Percentiles rank a stretch among this genome's conserved stretches.
These are phyloP conservation scores for Hypotaenidia philippensis DNA, from an alignment of 2,797 vertebrate genomes.

Conservation along the genomic window DNA sequence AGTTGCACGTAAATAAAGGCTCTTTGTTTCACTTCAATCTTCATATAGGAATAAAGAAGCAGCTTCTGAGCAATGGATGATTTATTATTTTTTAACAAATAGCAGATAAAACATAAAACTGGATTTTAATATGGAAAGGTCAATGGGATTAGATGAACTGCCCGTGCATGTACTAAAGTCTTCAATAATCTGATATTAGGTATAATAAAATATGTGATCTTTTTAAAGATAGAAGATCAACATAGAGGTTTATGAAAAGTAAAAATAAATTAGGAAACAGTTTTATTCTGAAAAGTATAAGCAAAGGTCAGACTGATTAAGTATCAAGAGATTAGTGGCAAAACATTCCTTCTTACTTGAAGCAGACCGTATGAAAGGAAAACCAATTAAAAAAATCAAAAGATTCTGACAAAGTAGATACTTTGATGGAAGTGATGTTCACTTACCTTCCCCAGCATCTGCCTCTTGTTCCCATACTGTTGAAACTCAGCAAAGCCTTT, in stretches of 20 bases:
- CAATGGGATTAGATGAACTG: conserved; percentile 65
- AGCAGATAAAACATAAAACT: conserved; percentile 36
- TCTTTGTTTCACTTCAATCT: not conserved
- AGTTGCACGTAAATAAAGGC: not conserved
- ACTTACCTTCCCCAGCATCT: not conserved
- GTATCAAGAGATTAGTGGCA: not conserved
- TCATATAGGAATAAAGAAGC: not conserved
- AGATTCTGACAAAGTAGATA: not conserved
- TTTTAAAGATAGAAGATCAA: conserved; percentile 60
- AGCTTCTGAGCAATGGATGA: not conserved
- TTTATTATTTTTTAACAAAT: not conserved
- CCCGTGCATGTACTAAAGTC: conserved; percentile 3
- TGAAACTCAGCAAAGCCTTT: not conserved
- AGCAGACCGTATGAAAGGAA: not conserved
- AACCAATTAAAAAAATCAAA: not conserved
- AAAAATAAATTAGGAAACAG: conserved; percentile 41
- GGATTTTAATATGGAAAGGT: conserved; percentile 63
- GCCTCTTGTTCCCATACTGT: not conserved
- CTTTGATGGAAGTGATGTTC: not conserved
- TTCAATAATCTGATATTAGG: conserved; percentile 61
- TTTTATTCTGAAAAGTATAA: conserved; percentile 7
- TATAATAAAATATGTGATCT: conserved; percentile 56
- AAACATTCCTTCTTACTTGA: not conserved
- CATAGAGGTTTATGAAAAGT: conserved; percentile 35
- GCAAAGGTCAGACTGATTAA: not conserved